Percentiles rank a stretch among this genome's conserved stretches.
These are phyloP conservation scores for Perizoma affinitatum DNA, from an alignment of 2,888 invertebrate genomes.

Conservation along the genomic window DNA sequence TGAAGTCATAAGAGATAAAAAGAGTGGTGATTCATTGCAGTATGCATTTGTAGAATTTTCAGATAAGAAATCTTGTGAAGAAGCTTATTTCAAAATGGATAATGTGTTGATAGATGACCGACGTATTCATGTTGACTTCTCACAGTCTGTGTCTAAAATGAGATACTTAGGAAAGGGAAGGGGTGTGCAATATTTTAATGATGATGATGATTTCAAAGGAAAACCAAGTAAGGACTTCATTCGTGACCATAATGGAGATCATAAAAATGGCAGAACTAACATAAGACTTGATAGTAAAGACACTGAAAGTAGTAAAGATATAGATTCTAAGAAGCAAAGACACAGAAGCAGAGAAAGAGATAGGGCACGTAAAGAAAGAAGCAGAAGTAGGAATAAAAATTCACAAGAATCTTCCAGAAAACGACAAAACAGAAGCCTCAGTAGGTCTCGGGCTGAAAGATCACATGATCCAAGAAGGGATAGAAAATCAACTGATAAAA, in stretches of 20 bases:
- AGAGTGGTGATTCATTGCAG: conserved; percentile 96
- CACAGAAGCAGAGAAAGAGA: conserved; percentile 34
- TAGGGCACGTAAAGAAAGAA: conserved; percentile 35
- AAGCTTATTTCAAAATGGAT: conserved; percentile 99
- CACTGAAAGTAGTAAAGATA: conserved; percentile 40
- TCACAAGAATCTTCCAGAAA: conserved; percentile 21
- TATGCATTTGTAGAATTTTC: conserved; percentile 99
- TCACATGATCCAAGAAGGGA: conserved; percentile 25
- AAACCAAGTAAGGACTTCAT: conserved; percentile 26
- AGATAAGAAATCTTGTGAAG: conserved; percentile 95
- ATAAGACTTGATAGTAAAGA: conserved; percentile 52
- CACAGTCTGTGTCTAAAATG: conserved; percentile 98
- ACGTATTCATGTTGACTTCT: conserved; percentile 99
- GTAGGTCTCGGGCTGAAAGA: conserved; percentile 16
- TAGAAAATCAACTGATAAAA: conserved; percentile 4
- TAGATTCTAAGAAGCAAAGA: conserved; percentile 23
- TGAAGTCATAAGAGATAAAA: conserved; percentile 97
- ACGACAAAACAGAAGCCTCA: conserved; percentile 23
- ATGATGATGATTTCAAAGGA: conserved; percentile 44
- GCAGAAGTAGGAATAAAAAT: conserved; percentile 28
- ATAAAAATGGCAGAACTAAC: conserved; percentile 42
- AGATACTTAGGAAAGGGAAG: conserved; percentile 95
- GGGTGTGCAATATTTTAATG: conserved; percentile 86
- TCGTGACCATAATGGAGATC: conserved; percentile 41
- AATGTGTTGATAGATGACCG: conserved; percentile 99